A percentile compares a stretch with the other conserved stretches of the same genome.
Conservation (phyloP, 2,888 invertebrate genomes). For the Drosophila fulvimacula region DNA sequence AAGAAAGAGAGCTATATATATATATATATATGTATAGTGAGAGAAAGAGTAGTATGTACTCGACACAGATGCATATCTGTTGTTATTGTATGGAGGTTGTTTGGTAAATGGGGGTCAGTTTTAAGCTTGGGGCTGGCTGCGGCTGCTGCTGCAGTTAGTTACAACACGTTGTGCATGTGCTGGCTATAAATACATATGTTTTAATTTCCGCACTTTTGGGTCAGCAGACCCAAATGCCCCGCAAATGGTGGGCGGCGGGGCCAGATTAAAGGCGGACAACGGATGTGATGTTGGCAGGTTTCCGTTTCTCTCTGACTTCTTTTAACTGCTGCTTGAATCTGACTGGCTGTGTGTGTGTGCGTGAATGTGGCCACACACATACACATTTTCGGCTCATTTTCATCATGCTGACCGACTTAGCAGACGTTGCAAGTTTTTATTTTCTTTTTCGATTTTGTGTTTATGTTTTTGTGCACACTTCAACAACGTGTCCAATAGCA, state of each 20-base stretch:
- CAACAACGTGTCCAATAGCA: conserved; percentile 63
- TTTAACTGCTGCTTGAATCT: conserved; percentile 31
- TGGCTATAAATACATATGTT: conserved; percentile 79
- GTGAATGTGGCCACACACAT: conserved; percentile 2
- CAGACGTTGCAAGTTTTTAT: conserved; percentile 63
- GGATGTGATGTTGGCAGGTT: conserved; percentile 69
- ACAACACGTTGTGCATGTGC: conserved; percentile 56
- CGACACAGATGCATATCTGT: conserved; percentile 57
- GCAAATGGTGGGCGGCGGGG: conserved; percentile 32
- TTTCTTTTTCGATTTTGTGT: conserved; percentile 72
- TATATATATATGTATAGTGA: too few relatives aligned
- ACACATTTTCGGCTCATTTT: conserved; percentile 39
- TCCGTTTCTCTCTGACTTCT: conserved; percentile 54
- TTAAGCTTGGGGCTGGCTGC: conserved; percentile 60
- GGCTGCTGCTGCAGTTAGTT: conserved; percentile 48
- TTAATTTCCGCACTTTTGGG: conserved; percentile 80
- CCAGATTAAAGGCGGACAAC: conserved; percentile 71
- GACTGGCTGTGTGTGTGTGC: not conserved
- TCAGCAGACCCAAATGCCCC: conserved; percentile 59
- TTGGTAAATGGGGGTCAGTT: conserved; percentile 60
- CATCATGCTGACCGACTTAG: conserved; percentile 29
- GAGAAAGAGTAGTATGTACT: conserved; percentile 10
- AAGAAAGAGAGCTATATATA: too few relatives aligned
- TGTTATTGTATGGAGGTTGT: conserved; percentile 50
- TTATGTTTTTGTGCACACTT: conserved; percentile 74